These are phyloP conservation scores for Ephestia elutella DNA, from an alignment of 1,140 invertebrate species.

Conservation along the genomic window DNA sequence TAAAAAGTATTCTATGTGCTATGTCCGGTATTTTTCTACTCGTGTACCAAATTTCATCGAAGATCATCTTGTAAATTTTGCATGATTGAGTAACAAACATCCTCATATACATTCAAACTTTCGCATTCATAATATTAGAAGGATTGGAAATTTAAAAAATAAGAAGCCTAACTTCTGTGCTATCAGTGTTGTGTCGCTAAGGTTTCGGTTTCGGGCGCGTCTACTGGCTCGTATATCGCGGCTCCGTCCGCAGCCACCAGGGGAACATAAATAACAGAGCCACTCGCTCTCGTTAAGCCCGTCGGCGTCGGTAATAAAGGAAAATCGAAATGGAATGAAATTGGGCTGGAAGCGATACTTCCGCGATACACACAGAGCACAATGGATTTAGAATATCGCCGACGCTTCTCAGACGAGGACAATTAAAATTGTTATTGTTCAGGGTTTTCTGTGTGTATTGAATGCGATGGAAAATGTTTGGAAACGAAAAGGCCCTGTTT, in stretches of 20 bases:
- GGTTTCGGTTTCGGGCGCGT: slow-evolving; percentile 55
- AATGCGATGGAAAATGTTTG: slow-evolving; percentile 52
- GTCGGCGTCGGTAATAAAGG: slow-evolving; percentile 71
- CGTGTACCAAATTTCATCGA: too few species aligned
- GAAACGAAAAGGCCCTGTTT: slow-evolving; percentile 52
- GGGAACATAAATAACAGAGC: slow-evolving; percentile 70
- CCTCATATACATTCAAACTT: too few species aligned
- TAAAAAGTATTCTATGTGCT: too few species aligned
- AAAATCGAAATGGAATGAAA: slow-evolving; percentile 74
- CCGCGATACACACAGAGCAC: slow-evolving; percentile 60
- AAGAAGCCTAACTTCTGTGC: background rate
- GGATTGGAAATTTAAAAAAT: too few species aligned
- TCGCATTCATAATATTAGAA: too few species aligned
- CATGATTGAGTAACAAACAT: too few species aligned
- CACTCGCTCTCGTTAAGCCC: slow-evolving; percentile 67
- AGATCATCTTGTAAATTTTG: too few species aligned
- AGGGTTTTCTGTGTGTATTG: slow-evolving; percentile 49
- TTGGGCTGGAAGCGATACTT: slow-evolving; percentile 70
- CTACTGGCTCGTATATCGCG: slow-evolving; percentile 61
- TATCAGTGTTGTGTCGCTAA: background rate
- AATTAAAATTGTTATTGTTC: slow-evolving; percentile 67
- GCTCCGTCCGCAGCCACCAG: slow-evolving; percentile 67
- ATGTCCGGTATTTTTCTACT: too few species aligned
- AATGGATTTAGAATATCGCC: slow-evolving; percentile 66
- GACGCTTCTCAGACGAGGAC: slow-evolving; percentile 52